Evolutionary conservation across 1,140 invertebrate species (phyloP).

Genomic region (Papilio machaon): DNA sequence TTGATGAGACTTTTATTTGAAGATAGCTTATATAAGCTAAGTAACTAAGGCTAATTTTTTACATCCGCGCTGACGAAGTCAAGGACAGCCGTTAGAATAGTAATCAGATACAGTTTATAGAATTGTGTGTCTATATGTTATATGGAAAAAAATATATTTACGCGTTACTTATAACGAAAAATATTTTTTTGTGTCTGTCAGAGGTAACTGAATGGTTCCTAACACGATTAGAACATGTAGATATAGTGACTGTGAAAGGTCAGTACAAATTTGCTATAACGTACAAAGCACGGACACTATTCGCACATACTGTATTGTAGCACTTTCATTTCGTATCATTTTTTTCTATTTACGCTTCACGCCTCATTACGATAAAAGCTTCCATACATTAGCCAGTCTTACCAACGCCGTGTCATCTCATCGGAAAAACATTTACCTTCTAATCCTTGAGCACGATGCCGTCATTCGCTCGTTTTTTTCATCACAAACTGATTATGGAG

Average conservation of each 20-base stretch:
- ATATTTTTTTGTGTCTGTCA: no score
- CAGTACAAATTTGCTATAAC: background rate
- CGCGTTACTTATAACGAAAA: no score
- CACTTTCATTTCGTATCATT: slow-evolving; percentile 35
- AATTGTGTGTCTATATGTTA: no score
- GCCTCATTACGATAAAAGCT: background rate
- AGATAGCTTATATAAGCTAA: no score
- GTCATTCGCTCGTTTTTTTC: slow-evolving; percentile 29
- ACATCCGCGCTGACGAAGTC: no score
- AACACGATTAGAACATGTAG: background rate
- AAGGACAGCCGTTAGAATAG: no score
- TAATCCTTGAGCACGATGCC: slow-evolving; percentile 31
- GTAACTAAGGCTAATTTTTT: no score
- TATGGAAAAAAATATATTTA: no score
- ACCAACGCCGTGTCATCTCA: slow-evolving; percentile 8
- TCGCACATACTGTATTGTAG: background rate
- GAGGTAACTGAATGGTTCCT: no score
- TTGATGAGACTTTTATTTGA: no score
- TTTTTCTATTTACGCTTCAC: background rate
- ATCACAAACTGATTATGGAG: slow-evolving; percentile 29
- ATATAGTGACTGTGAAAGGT: no score
- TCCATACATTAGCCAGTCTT: slow-evolving; percentile 12
- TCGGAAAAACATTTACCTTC: slow-evolving; percentile 33
- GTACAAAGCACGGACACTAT: background rate
- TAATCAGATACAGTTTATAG: no score